phyloP scores from a whole-genome alignment of 2,113 vertebrate genomes.

The Andinoacara biseriatus region DNA sequence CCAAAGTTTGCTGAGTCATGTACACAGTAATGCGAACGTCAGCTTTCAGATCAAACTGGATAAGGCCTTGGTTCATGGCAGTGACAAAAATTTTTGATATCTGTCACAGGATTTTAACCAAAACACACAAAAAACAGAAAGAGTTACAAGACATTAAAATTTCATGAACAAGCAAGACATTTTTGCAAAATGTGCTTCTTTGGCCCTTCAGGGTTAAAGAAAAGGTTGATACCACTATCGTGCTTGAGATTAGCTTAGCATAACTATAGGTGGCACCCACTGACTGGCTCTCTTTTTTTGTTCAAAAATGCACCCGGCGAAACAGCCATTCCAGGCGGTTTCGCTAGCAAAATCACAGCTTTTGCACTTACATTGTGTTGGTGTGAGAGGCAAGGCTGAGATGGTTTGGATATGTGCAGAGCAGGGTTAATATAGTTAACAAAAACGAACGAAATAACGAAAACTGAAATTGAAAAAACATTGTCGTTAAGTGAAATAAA shows the following conservation, averaged over 20 bases:
- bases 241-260: background rate
- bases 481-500: too few relatives aligned
- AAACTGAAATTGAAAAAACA: too few relatives aligned
- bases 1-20: conserved; percentile 92
- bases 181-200: background rate
- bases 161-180: background rate
- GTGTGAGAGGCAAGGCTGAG: too few relatives aligned
- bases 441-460: too few relatives aligned
- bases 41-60: conserved; percentile 94
- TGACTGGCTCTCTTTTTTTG: background rate
- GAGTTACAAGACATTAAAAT: background rate
- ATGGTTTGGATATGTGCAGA: too few relatives aligned
- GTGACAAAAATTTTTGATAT: conserved; percentile 88
- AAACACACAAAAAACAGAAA: conserved; percentile 5
- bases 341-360: too few relatives aligned
- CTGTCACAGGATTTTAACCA: conserved; percentile 70
- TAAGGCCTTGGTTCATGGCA: conserved; percentile 91
- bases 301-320: background rate
- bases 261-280: background rate
- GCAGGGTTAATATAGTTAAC: too few relatives aligned
- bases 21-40: conserved; percentile 89
- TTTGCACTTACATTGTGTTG: background rate
- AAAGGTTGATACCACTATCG: background rate
- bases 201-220: background rate
- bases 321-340: background rate